Base-by-base conservation (phyloP, 2,797 vertebrate genomes). In the Protosalanx chinensis region DNA sequence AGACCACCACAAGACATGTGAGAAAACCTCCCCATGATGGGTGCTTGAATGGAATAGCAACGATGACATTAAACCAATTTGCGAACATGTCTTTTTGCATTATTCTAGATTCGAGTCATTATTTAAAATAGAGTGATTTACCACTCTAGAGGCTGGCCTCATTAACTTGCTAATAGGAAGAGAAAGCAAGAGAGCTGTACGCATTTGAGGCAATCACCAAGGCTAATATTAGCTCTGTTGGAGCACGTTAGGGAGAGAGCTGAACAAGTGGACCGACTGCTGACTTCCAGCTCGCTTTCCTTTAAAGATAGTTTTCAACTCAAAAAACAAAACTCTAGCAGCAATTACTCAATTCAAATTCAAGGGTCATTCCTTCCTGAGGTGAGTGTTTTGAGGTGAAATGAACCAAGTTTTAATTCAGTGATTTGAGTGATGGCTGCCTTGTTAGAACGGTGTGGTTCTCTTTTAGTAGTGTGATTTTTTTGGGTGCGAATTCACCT, bases 181-280 rank as follows among this genome's bases (percentile, higher is more conserved):
- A 56, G 62, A 37, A 10, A 23, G 53, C 33, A 53, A 37, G 67
- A 20, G 67, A 29, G 30, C 30, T 53, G 29, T 61, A 27, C 13
- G 12, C 60, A 8, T 77, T 57, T 20, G 67, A 75, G 72, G 64
- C 57, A n/a, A 33, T 51, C 68, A 68, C 30, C 20, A n/a, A 35
- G 51, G 30, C 66, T 77, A 68, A 73, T 71, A 76, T 66, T 62
- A 71, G 60, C 51, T 59, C 60, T 51, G 30, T 60, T 27, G 59
- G 33, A 59, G 72, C 53, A 65, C 56, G 16, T 61, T 64, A 23
- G 53, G 67, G 53, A 49, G n/a, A 15, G 15, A 3, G 27, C 35
- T 4, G 27, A 49, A 18, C 35, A 18, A 32, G 64, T 18, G 5
- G 64, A 32, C 6, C 6, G 41, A 51, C 64, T 3, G 41, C 61